Evolutionary conservation across 2,888 invertebrate species (phyloP).

Genomic region (Tipula vernalis): DNA sequence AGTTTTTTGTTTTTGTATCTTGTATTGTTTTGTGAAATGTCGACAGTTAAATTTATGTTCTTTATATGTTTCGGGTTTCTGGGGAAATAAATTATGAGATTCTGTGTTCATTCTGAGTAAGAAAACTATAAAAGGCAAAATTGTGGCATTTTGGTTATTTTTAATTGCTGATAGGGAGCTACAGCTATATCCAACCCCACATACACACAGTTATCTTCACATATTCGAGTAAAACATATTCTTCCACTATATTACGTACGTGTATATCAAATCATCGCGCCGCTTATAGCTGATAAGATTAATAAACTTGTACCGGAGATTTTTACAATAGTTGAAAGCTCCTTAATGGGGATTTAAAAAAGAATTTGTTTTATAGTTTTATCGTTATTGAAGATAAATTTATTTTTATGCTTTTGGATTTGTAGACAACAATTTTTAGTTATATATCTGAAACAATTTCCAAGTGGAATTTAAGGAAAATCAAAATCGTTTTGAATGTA

Average conservation of each 20-base stretch:
- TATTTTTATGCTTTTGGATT: not conserved
- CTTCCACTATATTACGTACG: not conserved
- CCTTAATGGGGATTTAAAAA: not conserved
- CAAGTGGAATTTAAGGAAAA: not conserved
- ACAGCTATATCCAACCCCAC: not conserved
- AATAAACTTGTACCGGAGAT: not conserved
- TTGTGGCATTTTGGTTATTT: not conserved
- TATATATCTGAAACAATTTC: not conserved
- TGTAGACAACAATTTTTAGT: not conserved
- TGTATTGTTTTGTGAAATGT: not conserved
- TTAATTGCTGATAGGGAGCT: not conserved
- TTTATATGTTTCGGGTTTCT: not conserved
- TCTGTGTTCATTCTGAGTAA: not conserved
- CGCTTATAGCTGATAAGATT: not conserved
- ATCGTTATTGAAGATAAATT: not conserved
- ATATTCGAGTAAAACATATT: not conserved
- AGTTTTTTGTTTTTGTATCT: not conserved
- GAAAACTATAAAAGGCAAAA: not conserved
- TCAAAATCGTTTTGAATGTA: not conserved
- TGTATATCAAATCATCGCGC: not conserved
- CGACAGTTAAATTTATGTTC: not conserved
- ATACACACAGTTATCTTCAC: not conserved
- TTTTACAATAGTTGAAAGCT: not conserved
- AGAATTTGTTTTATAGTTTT: not conserved
- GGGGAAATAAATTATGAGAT: not conserved